Base-by-base conservation (phyloP, 2,113 vertebrate genomes). In the Aegypius monachus region DNA sequence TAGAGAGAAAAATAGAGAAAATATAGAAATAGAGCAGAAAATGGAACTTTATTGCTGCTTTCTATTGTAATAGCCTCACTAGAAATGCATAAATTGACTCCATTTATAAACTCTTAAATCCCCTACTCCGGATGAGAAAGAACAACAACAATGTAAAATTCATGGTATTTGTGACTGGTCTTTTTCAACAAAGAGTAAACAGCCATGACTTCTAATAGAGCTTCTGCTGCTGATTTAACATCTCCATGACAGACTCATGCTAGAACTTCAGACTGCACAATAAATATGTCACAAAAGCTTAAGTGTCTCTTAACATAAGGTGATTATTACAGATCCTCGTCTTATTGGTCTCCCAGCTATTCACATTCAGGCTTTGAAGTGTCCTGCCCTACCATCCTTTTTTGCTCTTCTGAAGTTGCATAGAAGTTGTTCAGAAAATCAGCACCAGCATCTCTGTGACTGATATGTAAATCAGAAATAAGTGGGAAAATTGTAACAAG, bases 381-480 rank as follows among this genome's bases (percentile, higher is more conserved):
- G n/a, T 15, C 73, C 59, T 89, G 72, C 79, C 63, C 55, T 31
- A 40, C 17, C 16, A 72, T 68, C 42, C 47, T 48, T 86, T 83
- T 75, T 70, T 9, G 8, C 42, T 50, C 23, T 27, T 93, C 85
- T 82, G 81, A 91, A 89, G 71, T 65, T 65, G 53, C 45, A 78
- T 3, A 45, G 48, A 70, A 91, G 67, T 92, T 59, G 38, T 65
- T 86, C 38, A 72, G 80, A 72, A 95, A 80, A 92, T 78, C 53
- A 75, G 59, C 61, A 53, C 34, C 70, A 56, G 34, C 4, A 2
- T 63, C 43, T 88, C 53, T 53, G 65, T 87, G 88, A 85, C 67
- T 93, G 87, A 86, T 88, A 86, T 21, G 81, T 78, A 95, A 90
- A 95, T 95, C 36, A 66, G 74, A 95, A 96, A 86, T 83, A 90